Percentiles rank a stretch among this genome's conserved stretches.
Evolutionary conservation across 2,113 vertebrate species (phyloP).

Genomic region (Ondatra zibethicus): DNA sequence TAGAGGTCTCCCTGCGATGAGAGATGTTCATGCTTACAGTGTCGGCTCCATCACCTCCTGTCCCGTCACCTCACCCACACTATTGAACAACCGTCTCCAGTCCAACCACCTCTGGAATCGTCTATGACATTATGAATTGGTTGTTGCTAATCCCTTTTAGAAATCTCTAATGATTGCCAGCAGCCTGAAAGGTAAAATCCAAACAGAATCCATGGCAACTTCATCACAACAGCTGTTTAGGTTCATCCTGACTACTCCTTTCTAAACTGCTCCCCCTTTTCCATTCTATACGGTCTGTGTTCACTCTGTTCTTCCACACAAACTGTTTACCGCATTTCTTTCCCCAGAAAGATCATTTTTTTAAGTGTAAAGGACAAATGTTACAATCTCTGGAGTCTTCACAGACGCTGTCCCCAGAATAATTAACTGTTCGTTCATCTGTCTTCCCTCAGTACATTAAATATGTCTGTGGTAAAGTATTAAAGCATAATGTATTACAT

Average conservation of each 20-base stretch:
- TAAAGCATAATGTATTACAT: conserved; percentile 49
- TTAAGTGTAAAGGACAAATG: conserved; percentile 41
- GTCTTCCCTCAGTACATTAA: conserved; percentile 54
- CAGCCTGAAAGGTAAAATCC: background rate
- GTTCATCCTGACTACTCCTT: background rate
- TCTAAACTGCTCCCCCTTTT: background rate
- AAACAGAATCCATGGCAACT: background rate
- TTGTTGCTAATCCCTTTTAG: background rate
- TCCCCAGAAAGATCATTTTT: conserved; percentile 19
- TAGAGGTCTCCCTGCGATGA: background rate
- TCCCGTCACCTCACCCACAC: background rate
- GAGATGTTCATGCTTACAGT: background rate
- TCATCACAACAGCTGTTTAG: background rate
- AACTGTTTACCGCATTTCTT: background rate
- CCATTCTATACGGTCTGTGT: background rate
- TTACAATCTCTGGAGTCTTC: conserved; percentile 33
- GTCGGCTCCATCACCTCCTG: background rate
- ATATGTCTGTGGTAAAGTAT: conserved; percentile 22
- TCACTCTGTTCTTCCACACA: background rate
- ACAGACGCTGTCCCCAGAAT: conserved; percentile 31
- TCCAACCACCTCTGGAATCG: background rate
- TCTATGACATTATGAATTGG: background rate
- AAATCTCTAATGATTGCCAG: background rate
- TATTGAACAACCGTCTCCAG: background rate
- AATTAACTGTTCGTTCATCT: conserved; percentile 54